phyloP scores from a whole-genome alignment of 2,113 vertebrate genomes.

The Alexandromys fortis region DNA sequence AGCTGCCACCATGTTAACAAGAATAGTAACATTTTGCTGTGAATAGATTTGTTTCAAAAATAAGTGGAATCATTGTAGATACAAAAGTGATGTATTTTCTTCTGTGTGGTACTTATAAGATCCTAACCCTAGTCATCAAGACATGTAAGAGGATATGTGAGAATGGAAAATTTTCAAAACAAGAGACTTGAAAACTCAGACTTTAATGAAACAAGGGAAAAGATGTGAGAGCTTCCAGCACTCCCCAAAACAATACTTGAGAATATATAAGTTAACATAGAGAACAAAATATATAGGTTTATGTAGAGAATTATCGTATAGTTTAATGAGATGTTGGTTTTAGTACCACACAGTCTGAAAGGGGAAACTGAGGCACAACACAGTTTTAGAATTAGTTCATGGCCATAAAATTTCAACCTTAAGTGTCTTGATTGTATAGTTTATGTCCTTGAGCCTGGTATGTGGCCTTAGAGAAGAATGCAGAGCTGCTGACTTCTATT shows the following conservation, averaged over 20 bases:
- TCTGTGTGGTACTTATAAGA: neutral
- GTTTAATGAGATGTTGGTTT: neutral
- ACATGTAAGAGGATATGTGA: accelerated
- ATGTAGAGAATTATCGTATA: neutral
- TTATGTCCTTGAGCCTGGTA: neutral
- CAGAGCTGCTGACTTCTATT: neutral
- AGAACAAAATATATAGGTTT: neutral
- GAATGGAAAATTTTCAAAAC: neutral
- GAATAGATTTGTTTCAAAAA: neutral
- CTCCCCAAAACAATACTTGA: neutral
- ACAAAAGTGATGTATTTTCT: neutral
- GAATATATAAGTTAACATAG: neutral
- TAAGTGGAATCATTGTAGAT: neutral
- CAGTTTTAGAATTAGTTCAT: neutral
- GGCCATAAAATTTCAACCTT: neutral
- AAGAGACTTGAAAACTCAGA: neutral
- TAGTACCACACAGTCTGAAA: neutral
- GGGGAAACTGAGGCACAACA: neutral
- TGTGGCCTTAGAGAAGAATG: neutral
- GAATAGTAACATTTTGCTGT: neutral
- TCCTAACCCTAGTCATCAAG: neutral
- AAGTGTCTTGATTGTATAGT: neutral
- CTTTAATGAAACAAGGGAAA: neutral
- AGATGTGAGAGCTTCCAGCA: neutral
- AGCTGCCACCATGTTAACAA: constrained; percentile 27